Percentiles rank a stretch among this genome's conserved stretches.
Conservation (phyloP, 2,113 vertebrate species). For the Uria aalge region DNA sequence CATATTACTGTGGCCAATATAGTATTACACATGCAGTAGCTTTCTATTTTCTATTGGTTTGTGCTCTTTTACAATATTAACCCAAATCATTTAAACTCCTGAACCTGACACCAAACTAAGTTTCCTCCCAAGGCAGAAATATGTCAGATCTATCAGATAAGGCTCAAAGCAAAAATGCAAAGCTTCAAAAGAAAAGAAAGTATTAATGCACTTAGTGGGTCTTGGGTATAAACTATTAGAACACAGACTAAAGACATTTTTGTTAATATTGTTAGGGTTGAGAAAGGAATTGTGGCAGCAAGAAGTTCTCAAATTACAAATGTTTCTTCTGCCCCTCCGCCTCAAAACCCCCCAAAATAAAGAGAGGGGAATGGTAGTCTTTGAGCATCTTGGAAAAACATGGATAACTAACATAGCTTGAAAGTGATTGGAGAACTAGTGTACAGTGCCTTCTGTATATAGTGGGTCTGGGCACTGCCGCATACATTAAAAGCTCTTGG, state of each 20-base stretch:
- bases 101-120: not conserved
- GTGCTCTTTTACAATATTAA: not conserved
- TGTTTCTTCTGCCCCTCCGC: not conserved
- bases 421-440: not conserved
- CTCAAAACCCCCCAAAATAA: no score
- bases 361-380: not conserved
- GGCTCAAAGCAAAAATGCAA: not conserved
- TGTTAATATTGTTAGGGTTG: not conserved
- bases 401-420: not conserved
- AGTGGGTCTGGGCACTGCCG: not conserved
- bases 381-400: not conserved
- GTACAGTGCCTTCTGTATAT: not conserved
- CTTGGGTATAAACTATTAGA: not conserved
- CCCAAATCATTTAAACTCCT: not conserved
- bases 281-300: not conserved
- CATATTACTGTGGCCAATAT: not conserved
- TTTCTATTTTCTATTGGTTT: not conserved
- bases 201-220: not conserved
- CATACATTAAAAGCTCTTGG: not conserved
- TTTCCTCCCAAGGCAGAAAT: not conserved
- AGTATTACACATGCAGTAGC: not conserved
- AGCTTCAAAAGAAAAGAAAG: not conserved
- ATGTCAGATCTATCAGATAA: not conserved
- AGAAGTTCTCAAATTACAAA: not conserved
- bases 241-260: not conserved